Percentiles rank a stretch among this genome's conserved stretches.
Conservation (phyloP, 2,888 invertebrate species). For the Cryptocephalus moraei region DNA sequence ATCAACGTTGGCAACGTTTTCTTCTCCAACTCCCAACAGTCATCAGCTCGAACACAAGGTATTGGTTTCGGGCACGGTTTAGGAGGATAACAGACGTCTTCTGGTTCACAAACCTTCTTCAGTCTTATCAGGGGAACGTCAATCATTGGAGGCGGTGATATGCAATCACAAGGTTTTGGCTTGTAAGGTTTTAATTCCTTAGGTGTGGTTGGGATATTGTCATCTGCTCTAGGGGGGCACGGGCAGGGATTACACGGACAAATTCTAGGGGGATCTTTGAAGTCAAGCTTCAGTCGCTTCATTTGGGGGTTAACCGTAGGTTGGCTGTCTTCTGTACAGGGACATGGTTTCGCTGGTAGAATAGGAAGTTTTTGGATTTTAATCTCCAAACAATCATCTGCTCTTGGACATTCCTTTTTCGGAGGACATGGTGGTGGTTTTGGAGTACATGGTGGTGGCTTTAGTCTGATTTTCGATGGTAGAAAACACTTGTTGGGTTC, state of each 20-base stretch:
- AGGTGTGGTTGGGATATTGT: constrained; percentile 3
- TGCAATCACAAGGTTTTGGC: constrained; percentile 13
- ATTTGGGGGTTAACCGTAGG: constrained; percentile 12
- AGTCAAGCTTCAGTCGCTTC: constrained; percentile 11
- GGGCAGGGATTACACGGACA: constrained; percentile 7
- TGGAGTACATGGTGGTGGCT: constrained; percentile 3
- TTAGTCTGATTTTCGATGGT: constrained; percentile 7
- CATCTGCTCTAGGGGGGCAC: constrained; percentile 10
- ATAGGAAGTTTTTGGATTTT: constrained; percentile 14
- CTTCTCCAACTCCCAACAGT: not conserved
- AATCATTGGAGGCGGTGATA: constrained; percentile 14
- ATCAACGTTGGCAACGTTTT: constrained; percentile 5
- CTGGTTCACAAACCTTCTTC: constrained; percentile 9
- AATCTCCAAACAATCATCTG: constrained; percentile 8
- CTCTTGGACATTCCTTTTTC: constrained; percentile 3
- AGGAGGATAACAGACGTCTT: constrained; percentile 3
- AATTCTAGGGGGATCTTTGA: constrained; percentile 16
- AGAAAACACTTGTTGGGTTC: constrained; percentile 6
- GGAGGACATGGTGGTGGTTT: constrained; percentile 3
- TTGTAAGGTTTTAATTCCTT: constrained; percentile 9
- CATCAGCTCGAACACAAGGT: constrained; percentile 7
- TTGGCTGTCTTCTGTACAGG: constrained; percentile 14
- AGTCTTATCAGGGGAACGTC: constrained; percentile 13
- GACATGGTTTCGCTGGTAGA: constrained; percentile 9
- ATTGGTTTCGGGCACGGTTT: constrained; percentile 2